Percentiles rank a stretch among this genome's conserved stretches.
These are phyloP conservation scores for Apis cerana DNA, from an alignment of 1,140 invertebrate species.

Conservation along the genomic window DNA sequence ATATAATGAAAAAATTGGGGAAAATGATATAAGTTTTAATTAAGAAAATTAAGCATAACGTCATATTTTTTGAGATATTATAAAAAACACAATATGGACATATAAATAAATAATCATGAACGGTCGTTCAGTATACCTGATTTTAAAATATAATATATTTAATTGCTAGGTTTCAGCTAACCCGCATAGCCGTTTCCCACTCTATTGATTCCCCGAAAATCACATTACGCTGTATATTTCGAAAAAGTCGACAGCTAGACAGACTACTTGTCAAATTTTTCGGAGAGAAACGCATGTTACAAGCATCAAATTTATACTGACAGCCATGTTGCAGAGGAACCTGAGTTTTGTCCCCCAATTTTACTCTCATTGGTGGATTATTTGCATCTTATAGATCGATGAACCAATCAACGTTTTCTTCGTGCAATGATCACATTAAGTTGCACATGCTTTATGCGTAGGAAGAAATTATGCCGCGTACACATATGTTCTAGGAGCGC, in stretches of 20 bases:
- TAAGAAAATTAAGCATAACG: background rate
- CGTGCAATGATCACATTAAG: constrained; percentile 32
- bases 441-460: constrained; percentile 8
- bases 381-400: constrained; percentile 11
- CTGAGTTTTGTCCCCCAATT: constrained; percentile 88
- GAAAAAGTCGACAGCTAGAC: constrained; percentile 65
- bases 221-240: constrained; percentile 70
- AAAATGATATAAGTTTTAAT: background rate
- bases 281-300: constrained; percentile 90
- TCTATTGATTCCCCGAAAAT: constrained; percentile 63
- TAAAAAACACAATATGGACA: constrained; percentile 49
- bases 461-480: constrained; percentile 1
- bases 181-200: constrained; percentile 76
- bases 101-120: constrained; percentile 26
- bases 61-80: background rate
- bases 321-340: constrained; percentile 91
- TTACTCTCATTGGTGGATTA: constrained; percentile 83
- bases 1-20: background rate
- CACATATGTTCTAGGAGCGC: background rate
- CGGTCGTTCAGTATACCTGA: constrained; percentile 51
- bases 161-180: constrained; percentile 72
- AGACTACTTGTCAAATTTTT: constrained; percentile 78
- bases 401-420: constrained; percentile 57
- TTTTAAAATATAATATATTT: constrained; percentile 33
- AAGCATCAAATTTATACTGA: constrained; percentile 93